Evolutionary conservation across 2,888 invertebrate species (phyloP), one percentile per base, ranked within the genome.

Genomic region (Leucophora obtusa): DNA sequence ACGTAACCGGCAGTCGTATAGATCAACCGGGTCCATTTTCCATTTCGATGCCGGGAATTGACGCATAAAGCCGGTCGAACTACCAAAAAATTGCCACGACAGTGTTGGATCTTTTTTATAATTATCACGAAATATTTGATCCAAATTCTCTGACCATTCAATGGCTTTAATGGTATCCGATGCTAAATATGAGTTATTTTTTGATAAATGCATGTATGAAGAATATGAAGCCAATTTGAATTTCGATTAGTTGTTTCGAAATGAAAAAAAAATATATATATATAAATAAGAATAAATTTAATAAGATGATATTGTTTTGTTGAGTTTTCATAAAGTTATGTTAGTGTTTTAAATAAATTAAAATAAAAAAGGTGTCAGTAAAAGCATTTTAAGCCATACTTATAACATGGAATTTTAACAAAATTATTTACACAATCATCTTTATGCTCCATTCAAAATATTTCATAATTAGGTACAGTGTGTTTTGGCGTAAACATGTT

Each of bases 31-130:
- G 86, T 95, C 94, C 84, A 94, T 93, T 83, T 92, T 92, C 96
- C 96, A 96, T 86, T 94, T 94, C 91, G 95, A 94, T 58, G 96
- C 96, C 92, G 99, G 99, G 91, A 95, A 99, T 89, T 98, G 97
- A 85, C 99, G 93, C 94, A 99, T 97, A 90, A 99, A 98, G 51
- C 99, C 99, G 17, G 96, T 95, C 43, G 98, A 95, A 89, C 98
- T 98, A 83, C 99, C 98, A 90, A 99, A 99, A 90, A 97, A 98
- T 91, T 99, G 99, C 97, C 98, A 99, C 5, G 96, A 96, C 53
- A 98, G 92, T 4, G 96, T 95, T 15, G 96, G 96, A 90, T 97
- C 96, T 77, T 93, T 93, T 88, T 95, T 93, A 87, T 95, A 95
- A 91, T 98, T 98, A 87, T 94, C 94, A 84, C 93, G 93, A 91